These are phyloP conservation scores for Paradisaea rubra DNA, from an alignment of 2,113 vertebrate species.

Conservation along the genomic window DNA sequence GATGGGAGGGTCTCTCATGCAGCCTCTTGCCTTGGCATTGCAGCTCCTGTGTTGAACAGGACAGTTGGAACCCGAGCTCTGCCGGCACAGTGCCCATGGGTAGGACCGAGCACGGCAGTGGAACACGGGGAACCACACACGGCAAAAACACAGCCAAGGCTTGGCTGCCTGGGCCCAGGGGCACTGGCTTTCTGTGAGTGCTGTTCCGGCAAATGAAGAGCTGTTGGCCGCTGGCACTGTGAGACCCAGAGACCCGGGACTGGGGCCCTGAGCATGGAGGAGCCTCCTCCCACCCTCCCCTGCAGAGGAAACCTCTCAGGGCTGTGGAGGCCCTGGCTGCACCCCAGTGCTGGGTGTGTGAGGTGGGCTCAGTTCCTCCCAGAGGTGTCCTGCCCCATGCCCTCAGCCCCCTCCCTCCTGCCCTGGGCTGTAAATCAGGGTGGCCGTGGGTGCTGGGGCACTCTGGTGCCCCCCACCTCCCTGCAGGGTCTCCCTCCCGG, in stretches of 20 bases:
- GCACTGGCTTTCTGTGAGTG: neutral
- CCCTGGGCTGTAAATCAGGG: neutral
- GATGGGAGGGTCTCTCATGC: neutral
- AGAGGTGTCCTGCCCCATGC: neutral
- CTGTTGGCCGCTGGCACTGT: accelerated
- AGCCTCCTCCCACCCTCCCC: neutral
- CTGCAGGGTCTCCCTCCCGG: neutral
- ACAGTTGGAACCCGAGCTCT: accelerated
- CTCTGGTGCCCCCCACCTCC: neutral
- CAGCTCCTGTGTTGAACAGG: neutral
- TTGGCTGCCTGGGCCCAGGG: neutral
- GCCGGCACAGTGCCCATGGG: accelerated
- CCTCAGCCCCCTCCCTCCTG: neutral
- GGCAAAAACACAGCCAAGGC: neutral
- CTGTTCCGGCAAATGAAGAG: accelerated
- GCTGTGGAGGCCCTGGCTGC: neutral
- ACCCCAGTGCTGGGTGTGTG: accelerated
- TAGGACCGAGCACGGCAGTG: accelerated
- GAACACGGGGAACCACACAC: accelerated
- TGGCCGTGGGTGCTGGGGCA: neutral
- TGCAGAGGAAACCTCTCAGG: neutral
- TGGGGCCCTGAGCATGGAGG: neutral
- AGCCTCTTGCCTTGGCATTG: neutral
- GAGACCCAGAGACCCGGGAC: neutral
- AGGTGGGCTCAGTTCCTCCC: neutral